Conservation (phyloP, 2,888 invertebrate genomes). For the Chironomus riparius region DNA sequence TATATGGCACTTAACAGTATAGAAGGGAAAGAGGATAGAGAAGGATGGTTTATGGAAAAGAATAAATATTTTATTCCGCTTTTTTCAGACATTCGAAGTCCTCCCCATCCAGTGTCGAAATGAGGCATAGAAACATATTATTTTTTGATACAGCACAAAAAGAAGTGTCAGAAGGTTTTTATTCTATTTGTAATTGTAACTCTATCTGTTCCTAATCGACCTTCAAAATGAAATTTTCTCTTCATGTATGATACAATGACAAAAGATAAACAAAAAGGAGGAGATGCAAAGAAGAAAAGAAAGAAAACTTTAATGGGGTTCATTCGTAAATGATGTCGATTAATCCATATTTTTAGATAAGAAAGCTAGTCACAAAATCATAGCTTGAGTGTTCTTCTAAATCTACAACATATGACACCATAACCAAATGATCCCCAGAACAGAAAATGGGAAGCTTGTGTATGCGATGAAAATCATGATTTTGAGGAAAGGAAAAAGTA, state of each 20-base stretch:
- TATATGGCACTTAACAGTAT: too few species aligned
- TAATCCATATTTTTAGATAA: too few species aligned
- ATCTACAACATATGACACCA: too few species aligned
- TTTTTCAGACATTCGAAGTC: neutral
- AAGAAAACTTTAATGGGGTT: neutral
- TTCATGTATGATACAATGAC: neutral
- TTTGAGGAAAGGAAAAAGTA: neutral
- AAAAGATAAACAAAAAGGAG: neutral
- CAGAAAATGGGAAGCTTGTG: neutral
- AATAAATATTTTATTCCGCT: constrained; percentile 23
- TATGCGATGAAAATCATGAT: neutral
- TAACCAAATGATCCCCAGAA: neutral
- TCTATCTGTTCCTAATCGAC: too few species aligned
- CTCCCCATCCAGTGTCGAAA: neutral
- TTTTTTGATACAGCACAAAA: too few species aligned
- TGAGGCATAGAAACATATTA: too few species aligned
- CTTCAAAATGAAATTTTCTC: too few species aligned
- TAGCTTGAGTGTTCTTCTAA: too few species aligned
- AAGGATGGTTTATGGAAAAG: constrained; percentile 20
- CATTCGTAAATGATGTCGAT: neutral
- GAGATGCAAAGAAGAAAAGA: neutral
- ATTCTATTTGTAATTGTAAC: too few species aligned
- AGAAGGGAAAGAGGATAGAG: neutral
- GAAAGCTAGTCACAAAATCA: too few species aligned
- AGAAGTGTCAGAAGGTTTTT: too few species aligned